Conservation (phyloP, 2,888 invertebrate genomes). For the Rotaria magnacalcarata region DNA sequence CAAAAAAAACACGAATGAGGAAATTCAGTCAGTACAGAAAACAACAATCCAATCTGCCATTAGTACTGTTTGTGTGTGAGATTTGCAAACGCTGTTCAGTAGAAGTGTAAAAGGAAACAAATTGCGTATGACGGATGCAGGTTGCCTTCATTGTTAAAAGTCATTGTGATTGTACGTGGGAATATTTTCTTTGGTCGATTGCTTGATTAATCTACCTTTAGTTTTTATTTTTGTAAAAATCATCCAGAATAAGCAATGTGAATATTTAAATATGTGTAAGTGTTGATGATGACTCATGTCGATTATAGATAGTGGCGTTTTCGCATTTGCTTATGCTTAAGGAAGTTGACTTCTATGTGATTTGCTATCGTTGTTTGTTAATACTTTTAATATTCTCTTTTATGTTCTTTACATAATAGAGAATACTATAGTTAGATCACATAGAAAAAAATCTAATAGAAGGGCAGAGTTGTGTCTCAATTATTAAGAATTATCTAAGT, state of each 20-base stretch:
- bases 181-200: background rate
- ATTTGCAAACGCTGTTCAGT: background rate
- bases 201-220: background rate
- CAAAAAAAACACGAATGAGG: background rate
- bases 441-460: no score
- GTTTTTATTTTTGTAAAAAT: background rate
- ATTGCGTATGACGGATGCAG: background rate
- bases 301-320: background rate
- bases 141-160: background rate
- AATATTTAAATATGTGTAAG: no score
- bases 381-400: background rate
- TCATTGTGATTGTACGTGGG: background rate
- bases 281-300: background rate
- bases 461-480: no score
- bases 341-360: background rate
- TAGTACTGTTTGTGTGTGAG: background rate
- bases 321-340: background rate
- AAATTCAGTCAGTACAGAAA: background rate
- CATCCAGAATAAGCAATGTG: background rate
- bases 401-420: background rate
- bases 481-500: no score
- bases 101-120: background rate
- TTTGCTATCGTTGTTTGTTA: background rate
- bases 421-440: background rate
- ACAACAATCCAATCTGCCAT: background rate